Percentiles rank a stretch among this genome's conserved stretches.
Evolutionary conservation across 2,113 vertebrate genomes (phyloP).

Genomic region (Pelvicachromis taeniatus): DNA sequence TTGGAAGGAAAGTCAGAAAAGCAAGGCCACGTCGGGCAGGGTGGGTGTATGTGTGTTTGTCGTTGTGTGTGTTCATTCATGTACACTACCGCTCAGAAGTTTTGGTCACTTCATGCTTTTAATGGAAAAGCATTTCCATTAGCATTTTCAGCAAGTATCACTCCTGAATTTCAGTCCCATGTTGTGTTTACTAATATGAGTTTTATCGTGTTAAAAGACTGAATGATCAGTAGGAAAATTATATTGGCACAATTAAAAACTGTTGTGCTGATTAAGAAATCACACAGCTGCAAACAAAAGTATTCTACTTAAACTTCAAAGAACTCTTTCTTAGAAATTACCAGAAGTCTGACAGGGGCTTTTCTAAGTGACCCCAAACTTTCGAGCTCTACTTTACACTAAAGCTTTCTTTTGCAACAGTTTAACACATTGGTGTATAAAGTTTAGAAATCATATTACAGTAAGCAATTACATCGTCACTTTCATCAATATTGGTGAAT

Average conservation of each 20-base stretch:
- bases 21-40: neutral
- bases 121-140: neutral
- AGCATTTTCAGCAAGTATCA: neutral
- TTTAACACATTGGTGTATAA: neutral
- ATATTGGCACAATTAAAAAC: neutral
- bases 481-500: neutral
- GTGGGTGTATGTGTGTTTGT: neutral
- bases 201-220: neutral
- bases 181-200: neutral
- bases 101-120: neutral
- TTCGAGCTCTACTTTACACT: neutral
- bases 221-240: neutral
- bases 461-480: neutral
- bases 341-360: neutral
- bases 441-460: neutral
- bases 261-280: neutral
- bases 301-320: fast-evolving
- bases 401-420: neutral
- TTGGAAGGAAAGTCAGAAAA: constrained; percentile 40
- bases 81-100: neutral
- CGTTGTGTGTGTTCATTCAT: neutral
- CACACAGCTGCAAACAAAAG: neutral
- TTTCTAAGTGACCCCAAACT: neutral
- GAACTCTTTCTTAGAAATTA: fast-evolving
- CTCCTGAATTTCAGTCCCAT: neutral